phyloP scores from a whole-genome alignment of 2,797 vertebrate genomes.

The Myripristis jacobus region DNA sequence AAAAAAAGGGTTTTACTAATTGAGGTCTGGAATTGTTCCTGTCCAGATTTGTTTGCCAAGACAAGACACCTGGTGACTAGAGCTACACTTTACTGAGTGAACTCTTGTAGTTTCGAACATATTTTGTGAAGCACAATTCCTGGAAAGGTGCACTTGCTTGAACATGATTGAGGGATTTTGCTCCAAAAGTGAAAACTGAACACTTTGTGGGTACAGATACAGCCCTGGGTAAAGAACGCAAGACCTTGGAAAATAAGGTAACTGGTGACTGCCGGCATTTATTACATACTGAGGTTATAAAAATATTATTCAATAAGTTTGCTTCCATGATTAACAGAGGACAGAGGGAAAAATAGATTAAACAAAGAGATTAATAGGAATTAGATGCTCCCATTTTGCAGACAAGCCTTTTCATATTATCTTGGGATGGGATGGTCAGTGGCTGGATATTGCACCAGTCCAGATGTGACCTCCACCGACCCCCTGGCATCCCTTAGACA shows the following conservation, averaged over 20 bases:
- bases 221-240: background rate
- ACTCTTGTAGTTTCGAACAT: too few relatives aligned
- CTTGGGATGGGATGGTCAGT: conserved; percentile 21
- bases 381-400: conserved; percentile 11
- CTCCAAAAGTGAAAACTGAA: background rate
- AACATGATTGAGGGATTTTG: too few relatives aligned
- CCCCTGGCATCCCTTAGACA: conserved; percentile 56
- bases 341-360: background rate
- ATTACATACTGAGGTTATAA: background rate
- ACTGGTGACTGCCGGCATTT: background rate
- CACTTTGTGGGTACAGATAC: background rate
- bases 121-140: background rate
- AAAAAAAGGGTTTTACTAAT: too few relatives aligned
- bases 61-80: too few relatives aligned
- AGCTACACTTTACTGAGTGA: too few relatives aligned
- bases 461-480: conserved; percentile 59
- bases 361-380: background rate
- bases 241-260: background rate
- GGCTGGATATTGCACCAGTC: conserved; percentile 30
- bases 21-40: too few relatives aligned
- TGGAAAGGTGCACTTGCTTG: too few relatives aligned
- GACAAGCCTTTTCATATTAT: conserved; percentile 28
- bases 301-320: background rate
- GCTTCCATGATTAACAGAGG: background rate
- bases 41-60: too few relatives aligned